A percentile compares a stretch with the other conserved stretches of the same genome.
Evolutionary conservation across 1,140 invertebrate species (phyloP).

Genomic region (Rhopalosiphum maidis): DNA sequence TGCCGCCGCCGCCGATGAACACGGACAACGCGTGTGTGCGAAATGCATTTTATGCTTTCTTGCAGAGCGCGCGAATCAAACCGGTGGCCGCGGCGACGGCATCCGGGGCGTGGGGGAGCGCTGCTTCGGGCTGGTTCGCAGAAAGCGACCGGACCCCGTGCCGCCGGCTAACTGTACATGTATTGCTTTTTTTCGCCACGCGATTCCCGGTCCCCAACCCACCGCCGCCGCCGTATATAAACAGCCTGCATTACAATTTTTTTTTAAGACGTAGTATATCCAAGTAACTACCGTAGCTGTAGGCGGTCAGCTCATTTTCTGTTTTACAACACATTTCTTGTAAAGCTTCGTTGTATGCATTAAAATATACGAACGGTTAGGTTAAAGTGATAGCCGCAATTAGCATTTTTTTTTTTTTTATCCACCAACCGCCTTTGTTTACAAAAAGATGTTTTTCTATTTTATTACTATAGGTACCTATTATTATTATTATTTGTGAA

Average conservation of each 20-base stretch:
- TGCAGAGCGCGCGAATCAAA: not conserved
- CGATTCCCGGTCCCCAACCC: not conserved
- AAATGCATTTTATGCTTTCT: slow-evolving; percentile 26
- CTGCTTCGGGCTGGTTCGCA: not conserved
- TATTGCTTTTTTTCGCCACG: slow-evolving; percentile 2
- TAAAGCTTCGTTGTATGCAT: not conserved
- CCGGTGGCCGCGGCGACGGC: not conserved
- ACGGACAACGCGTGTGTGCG: not conserved
- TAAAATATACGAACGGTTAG: not conserved
- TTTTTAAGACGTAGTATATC: not conserved
- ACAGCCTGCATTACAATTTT: not conserved
- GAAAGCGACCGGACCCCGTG: not conserved
- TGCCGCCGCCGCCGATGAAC: not conserved
- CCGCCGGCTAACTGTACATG: not conserved
- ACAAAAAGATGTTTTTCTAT: not conserved
- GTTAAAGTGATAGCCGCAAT: not conserved
- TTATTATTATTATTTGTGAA: not conserved
- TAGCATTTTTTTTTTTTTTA: not conserved
- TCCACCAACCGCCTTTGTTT: not conserved
- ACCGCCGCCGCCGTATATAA: not conserved
- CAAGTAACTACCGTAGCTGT: not conserved
- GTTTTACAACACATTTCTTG: not conserved
- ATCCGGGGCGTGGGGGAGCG: not conserved
- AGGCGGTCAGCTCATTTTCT: not conserved
- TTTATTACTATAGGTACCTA: too few species aligned